These are phyloP conservation scores for Rachycentron canadum DNA, from an alignment of 2,797 vertebrate species.

Conservation along the genomic window DNA sequence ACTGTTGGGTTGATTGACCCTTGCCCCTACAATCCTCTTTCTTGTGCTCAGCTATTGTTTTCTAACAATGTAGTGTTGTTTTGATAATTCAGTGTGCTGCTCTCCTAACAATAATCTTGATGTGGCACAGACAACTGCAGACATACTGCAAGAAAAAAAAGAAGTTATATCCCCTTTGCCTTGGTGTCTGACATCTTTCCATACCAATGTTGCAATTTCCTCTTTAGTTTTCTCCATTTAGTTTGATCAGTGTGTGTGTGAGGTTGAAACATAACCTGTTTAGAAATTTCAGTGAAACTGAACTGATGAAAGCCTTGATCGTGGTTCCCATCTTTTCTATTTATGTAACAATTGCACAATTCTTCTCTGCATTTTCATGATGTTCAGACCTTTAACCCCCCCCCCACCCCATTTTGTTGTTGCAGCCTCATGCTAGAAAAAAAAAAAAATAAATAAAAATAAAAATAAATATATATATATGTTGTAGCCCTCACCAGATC, in stretches of 20 bases:
- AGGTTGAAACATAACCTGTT: conserved; percentile 10
- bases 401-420: background rate
- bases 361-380: no score
- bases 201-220: conserved; percentile 74
- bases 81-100: conserved; percentile 20
- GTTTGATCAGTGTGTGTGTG: background rate
- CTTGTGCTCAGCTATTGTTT: conserved; percentile 58
- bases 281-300: background rate
- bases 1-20: conserved; percentile 54
- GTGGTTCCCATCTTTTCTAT: background rate
- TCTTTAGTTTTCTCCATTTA: conserved; percentile 49
- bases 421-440: background rate
- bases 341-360: background rate
- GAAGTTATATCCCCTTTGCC: conserved; percentile 22
- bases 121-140: conserved; percentile 11
- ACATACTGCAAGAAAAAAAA: background rate
- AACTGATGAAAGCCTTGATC: conserved; percentile 6
- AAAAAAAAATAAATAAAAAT: no score
- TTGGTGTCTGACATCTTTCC: conserved; percentile 50
- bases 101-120: conserved; percentile 26
- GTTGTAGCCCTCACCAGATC: background rate
- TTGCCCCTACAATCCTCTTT: conserved; percentile 63
- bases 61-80: conserved; percentile 66
- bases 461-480: no score
- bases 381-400: no score